A percentile compares a stretch with the other conserved stretches of the same genome.
Evolutionary conservation across 2,888 invertebrate species (phyloP).

Genomic region (Himalopsyche kuldschensis): DNA sequence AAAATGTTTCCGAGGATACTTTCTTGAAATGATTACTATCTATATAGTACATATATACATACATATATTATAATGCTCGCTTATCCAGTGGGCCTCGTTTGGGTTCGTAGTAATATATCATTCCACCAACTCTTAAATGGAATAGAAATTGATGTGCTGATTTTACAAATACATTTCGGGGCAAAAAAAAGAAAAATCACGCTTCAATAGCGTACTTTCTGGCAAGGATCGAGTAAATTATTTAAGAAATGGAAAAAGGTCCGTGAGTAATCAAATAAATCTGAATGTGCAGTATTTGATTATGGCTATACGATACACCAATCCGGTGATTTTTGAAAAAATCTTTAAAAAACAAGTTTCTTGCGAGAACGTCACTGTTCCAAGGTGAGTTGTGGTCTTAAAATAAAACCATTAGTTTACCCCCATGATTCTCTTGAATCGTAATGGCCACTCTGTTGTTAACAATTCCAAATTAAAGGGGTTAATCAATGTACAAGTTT

Average conservation of each 20-base stretch:
- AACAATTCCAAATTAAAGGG: not conserved
- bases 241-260: not conserved
- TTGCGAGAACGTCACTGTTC: not conserved
- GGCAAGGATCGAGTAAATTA: not conserved
- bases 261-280: not conserved
- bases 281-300: not conserved
- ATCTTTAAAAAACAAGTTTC: not conserved
- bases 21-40: no score
- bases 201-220: no score
- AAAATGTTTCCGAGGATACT: no score
- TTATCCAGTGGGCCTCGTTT: not conserved
- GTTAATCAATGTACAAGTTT: not conserved
- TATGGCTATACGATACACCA: not conserved
- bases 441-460: not conserved
- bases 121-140: not conserved
- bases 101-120: not conserved
- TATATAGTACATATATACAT: not conserved
- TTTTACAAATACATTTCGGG: not conserved
- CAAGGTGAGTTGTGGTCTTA: not conserved
- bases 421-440: not conserved
- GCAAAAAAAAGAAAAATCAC: no score
- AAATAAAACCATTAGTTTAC: not conserved
- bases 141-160: not conserved
- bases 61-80: not conserved
- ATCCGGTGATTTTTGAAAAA: not conserved